Evolutionary conservation across 2,888 invertebrate species (phyloP).

Genomic region (Drosophila recens): DNA sequence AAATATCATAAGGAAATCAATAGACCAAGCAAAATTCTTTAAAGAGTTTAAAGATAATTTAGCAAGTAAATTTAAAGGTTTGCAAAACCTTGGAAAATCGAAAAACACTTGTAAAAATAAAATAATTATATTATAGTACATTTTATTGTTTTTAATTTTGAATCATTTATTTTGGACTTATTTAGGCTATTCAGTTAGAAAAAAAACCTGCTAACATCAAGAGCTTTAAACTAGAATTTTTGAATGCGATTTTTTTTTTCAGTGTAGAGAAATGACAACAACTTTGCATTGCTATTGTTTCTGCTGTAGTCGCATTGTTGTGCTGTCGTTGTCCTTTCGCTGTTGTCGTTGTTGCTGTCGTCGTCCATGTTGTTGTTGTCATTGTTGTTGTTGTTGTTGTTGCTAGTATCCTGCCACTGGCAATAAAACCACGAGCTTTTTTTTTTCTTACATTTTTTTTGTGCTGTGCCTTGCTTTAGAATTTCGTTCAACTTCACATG

Average conservation of each 20-base stretch:
- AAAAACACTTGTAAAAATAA: too few relatives aligned
- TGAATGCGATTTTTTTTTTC: not conserved
- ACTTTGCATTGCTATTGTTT: constrained; percentile 28
- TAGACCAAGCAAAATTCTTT: too few relatives aligned
- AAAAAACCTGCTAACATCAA: too few relatives aligned
- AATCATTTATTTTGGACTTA: too few relatives aligned
- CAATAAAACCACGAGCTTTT: constrained; percentile 65
- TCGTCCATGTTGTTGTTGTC: constrained; percentile 19
- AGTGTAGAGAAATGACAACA: constrained; percentile 17
- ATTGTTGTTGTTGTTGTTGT: constrained; percentile 51
- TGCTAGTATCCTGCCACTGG: constrained; percentile 67
- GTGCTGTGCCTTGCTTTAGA: constrained; percentile 46
- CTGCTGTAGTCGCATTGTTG: constrained; percentile 38
- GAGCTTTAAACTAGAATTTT: not conserved
- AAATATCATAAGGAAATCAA: too few relatives aligned
- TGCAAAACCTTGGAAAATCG: too few relatives aligned
- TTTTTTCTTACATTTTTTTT: constrained; percentile 1
- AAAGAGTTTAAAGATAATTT: too few relatives aligned
- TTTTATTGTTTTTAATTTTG: too few relatives aligned
- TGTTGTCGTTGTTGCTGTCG: constrained; percentile 21
- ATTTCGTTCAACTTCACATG: constrained; percentile 60
- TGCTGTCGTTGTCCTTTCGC: constrained; percentile 46
- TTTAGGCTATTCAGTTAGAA: too few relatives aligned
- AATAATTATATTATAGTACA: too few relatives aligned
- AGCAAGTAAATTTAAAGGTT: too few relatives aligned